These are phyloP conservation scores for Belonocnema kinseyi DNA, from an alignment of 1,140 invertebrate species.

Conservation along the genomic window DNA sequence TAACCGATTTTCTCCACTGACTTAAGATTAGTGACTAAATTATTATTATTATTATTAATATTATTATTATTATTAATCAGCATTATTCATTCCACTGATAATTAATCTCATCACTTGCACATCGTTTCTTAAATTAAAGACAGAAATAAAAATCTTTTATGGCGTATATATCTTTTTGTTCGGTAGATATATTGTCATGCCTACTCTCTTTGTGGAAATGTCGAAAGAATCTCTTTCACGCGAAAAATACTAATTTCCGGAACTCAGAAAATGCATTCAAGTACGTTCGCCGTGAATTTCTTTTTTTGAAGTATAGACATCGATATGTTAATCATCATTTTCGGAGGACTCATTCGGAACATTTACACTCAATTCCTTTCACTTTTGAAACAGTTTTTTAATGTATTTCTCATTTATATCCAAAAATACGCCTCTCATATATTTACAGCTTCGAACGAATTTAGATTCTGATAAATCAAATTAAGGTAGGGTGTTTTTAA, in stretches of 20 bases:
- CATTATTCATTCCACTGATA: conserved; percentile 50
- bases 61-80: conserved; percentile 36
- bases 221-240: background rate
- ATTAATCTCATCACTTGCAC: conserved; percentile 34
- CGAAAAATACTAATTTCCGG: background rate
- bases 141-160: conserved; percentile 44
- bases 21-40: conserved; percentile 72
- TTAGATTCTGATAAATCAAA: background rate
- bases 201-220: conserved; percentile 35
- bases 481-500: background rate
- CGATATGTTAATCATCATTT: conserved; percentile 2
- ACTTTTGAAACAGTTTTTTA: conserved; percentile 39
- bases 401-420: background rate
- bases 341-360: background rate
- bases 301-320: background rate
- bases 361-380: conserved; percentile 33
- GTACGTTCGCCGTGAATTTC: background rate
- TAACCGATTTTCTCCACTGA: conserved; percentile 44
- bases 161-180: conserved; percentile 50
- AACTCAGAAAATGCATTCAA: background rate
- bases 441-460: background rate
- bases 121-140: conserved; percentile 34
- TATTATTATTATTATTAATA: conserved; percentile 47
- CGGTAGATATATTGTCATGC: conserved; percentile 67
- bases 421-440: no score